A percentile compares a stretch with the other conserved stretches of the same genome.
Evolutionary conservation across 2,797 vertebrate genomes (phyloP).

Genomic region (Hoplostethus atlanticus): DNA sequence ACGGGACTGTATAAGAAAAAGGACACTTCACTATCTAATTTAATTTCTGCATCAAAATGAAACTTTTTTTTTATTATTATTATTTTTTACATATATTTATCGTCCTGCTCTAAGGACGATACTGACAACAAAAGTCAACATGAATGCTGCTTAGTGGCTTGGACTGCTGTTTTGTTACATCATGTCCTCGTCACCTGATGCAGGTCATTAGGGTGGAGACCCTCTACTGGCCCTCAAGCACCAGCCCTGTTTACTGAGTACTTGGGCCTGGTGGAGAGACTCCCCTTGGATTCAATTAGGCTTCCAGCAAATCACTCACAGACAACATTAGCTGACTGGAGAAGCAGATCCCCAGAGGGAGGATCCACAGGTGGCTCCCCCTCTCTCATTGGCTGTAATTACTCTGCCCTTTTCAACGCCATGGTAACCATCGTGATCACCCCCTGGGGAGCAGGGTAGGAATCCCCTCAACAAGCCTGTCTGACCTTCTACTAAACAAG

Average conservation of each 20-base stretch:
- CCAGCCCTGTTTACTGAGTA: slow-evolving; percentile 43
- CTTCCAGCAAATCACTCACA: slow-evolving; percentile 41
- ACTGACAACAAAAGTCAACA: no score
- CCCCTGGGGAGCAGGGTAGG: slow-evolving; percentile 24
- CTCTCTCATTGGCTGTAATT: slow-evolving; percentile 29
- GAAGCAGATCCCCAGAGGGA: slow-evolving; percentile 36
- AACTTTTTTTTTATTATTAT: no score
- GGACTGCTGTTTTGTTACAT: slow-evolving; percentile 7
- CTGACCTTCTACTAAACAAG: slow-evolving; percentile 37
- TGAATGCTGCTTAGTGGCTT: no score
- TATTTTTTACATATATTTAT: no score
- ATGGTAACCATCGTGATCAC: slow-evolving; percentile 30
- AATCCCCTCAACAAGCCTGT: slow-evolving; percentile 23
- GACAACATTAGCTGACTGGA: slow-evolving; percentile 51
- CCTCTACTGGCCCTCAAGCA: slow-evolving; percentile 32
- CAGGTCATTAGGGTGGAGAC: slow-evolving; percentile 40
- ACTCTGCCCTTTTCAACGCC: slow-evolving; percentile 47
- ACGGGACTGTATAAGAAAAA: no score
- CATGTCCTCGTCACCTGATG: slow-evolving; percentile 25
- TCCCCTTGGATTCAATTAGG: slow-evolving; percentile 58
- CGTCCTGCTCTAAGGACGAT: no score
- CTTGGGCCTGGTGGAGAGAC: slow-evolving; percentile 18
- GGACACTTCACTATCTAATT: no score
- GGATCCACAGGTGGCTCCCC: slow-evolving; percentile 42
- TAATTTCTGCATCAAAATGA: no score